Evolutionary conservation across 2,888 invertebrate species (phyloP).

Genomic region (Sepioteuthis lessoniana): DNA sequence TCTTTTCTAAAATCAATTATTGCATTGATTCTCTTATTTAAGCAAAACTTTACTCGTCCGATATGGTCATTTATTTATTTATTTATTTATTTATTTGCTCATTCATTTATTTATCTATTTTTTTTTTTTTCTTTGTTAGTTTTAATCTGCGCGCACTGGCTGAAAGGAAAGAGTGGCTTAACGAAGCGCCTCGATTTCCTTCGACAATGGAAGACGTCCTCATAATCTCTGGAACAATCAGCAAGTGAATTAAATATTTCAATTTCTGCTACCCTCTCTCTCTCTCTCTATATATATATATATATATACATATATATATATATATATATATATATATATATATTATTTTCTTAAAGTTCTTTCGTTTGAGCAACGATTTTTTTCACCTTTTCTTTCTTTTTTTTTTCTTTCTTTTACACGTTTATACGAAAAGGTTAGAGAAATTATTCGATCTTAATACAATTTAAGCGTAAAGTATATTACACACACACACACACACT

Average conservation of each 20-base stretch:
- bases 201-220: not conserved
- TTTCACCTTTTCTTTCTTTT: not conserved
- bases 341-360: not conserved
- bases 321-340: not conserved
- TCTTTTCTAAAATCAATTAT: not conserved
- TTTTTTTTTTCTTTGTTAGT: not conserved
- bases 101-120: not conserved
- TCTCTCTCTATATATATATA: not conserved
- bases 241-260: constrained; percentile 33
- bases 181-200: not conserved
- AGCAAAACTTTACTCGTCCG: not conserved
- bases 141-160: too few relatives aligned
- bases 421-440: not conserved
- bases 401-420: not conserved
- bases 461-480: constrained; percentile 9
- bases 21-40: not conserved
- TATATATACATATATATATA: not conserved
- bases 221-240: not conserved
- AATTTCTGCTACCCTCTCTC: not conserved
- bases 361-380: not conserved
- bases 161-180: not conserved
- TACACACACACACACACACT: not conserved
- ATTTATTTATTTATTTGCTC: not conserved
- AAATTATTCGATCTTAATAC: not conserved
- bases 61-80: not conserved